Percentiles rank a stretch among this genome's conserved stretches.
Evolutionary conservation across 2,113 vertebrate species (phyloP).

Genomic region (Elephantulus edwardii): DNA sequence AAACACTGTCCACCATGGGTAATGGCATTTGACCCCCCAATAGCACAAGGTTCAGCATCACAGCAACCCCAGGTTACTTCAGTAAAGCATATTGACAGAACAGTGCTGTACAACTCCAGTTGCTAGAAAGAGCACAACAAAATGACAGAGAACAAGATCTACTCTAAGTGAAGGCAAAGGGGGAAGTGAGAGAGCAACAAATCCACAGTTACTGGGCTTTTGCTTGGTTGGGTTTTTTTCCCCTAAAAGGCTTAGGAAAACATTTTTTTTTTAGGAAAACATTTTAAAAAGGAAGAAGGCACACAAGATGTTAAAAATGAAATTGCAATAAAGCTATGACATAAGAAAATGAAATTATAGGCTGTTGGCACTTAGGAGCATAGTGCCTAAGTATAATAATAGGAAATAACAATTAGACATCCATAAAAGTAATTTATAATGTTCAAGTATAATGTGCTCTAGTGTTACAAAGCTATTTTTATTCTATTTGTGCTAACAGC

Average conservation of each 20-base stretch:
- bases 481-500: not conserved
- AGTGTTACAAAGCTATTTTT: not conserved
- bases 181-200: not conserved
- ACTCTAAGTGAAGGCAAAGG: not conserved
- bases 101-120: not conserved
- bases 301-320: not conserved
- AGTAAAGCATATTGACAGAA: not conserved
- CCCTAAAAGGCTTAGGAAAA: not conserved
- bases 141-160: not conserved
- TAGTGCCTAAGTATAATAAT: not conserved
- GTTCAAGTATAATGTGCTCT: not conserved
- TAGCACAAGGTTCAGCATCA: too few species aligned
- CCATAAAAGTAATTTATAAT: not conserved
- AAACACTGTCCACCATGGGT: too few species aligned
- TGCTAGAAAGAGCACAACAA: not conserved
- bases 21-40: too few species aligned
- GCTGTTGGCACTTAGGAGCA: not conserved
- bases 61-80: too few species aligned
- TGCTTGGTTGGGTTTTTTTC: too few species aligned
- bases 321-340: not conserved
- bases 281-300: not conserved
- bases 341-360: not conserved
- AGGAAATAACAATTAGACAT: not conserved
- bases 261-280: not conserved
- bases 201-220: not conserved